These are phyloP conservation scores for Brachymystax lenok DNA, from an alignment of 2,797 vertebrate species.

Conservation along the genomic window DNA sequence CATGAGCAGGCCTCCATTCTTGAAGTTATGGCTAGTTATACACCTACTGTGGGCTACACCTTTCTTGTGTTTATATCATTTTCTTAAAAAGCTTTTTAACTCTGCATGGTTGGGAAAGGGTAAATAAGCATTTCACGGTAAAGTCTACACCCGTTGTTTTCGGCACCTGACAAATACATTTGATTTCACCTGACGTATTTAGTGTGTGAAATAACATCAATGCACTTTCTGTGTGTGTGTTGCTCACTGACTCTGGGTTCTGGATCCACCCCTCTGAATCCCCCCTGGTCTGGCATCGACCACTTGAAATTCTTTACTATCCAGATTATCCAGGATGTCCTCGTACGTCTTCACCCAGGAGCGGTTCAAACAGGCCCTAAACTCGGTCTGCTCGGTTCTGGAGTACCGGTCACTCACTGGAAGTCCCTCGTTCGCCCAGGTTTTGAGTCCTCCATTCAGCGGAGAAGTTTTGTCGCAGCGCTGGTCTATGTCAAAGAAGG, in stretches of 20 bases:
- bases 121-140: too few relatives aligned
- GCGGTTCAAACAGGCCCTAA: slow-evolving; percentile 74
- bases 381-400: slow-evolving; percentile 66
- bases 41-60: too few relatives aligned
- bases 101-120: too few relatives aligned
- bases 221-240: neutral
- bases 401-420: slow-evolving; percentile 68
- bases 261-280: slow-evolving; percentile 82
- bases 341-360: slow-evolving; percentile 84
- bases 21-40: too few relatives aligned
- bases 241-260: slow-evolving; percentile 86
- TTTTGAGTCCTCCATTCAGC: slow-evolving; percentile 83
- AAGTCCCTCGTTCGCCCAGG: slow-evolving; percentile 82
- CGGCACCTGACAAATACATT: too few relatives aligned
- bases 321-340: slow-evolving; percentile 83
- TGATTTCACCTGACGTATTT: too few relatives aligned
- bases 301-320: slow-evolving; percentile 82
- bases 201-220: too few relatives aligned
- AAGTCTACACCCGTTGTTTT: too few relatives aligned
- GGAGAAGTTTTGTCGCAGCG: slow-evolving; percentile 83
- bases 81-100: too few relatives aligned
- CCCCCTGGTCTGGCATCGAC: slow-evolving; percentile 85
- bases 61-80: too few relatives aligned
- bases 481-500: slow-evolving; percentile 87
- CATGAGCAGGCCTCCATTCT: too few relatives aligned